Evolutionary conservation across 1,140 invertebrate species (phyloP).

Genomic region (Schlechtendalia chinensis): DNA sequence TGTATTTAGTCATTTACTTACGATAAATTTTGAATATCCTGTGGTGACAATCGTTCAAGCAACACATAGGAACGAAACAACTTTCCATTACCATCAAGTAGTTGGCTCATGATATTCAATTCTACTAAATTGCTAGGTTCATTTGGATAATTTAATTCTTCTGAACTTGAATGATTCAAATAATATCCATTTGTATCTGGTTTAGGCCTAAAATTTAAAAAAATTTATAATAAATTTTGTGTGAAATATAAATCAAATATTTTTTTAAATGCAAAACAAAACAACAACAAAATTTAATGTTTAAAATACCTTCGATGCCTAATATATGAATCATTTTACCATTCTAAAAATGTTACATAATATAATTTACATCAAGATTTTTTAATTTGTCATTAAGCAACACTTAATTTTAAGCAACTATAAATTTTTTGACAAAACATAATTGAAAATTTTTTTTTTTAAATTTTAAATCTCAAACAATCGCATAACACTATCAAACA

Average conservation of each 20-base stretch:
- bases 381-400: too few relatives aligned
- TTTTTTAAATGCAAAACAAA: too few relatives aligned
- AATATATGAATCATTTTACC: background rate
- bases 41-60: slow-evolving; percentile 12
- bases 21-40: background rate
- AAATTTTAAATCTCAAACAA: too few relatives aligned
- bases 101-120: background rate
- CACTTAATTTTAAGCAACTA: too few relatives aligned
- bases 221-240: background rate
- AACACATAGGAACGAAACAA: background rate
- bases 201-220: background rate
- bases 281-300: background rate
- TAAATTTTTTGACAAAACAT: too few relatives aligned
- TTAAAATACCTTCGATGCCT: background rate
- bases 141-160: background rate
- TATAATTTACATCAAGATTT: too few relatives aligned
- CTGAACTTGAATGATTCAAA: background rate
- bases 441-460: too few relatives aligned
- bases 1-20: slow-evolving; percentile 5
- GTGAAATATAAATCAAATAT: too few relatives aligned
- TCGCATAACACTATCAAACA: too few relatives aligned
- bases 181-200: background rate
- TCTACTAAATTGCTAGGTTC: background rate
- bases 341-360: too few relatives aligned
- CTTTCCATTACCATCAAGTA: background rate